phyloP scores from a whole-genome alignment of 2,888 invertebrate species.

The Aphidoletes aphidimyza region DNA sequence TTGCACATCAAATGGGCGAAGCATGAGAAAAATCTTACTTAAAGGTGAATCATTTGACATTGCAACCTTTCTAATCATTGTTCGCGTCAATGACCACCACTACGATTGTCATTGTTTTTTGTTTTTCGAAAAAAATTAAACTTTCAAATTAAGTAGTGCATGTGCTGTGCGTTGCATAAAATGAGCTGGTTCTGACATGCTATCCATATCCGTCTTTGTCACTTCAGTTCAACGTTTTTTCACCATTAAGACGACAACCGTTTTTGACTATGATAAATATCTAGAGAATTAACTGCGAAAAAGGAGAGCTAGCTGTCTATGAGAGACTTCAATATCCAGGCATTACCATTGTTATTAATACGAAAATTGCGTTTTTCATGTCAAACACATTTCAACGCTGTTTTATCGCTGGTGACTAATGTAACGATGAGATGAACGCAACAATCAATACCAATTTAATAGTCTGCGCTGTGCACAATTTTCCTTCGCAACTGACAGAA shows the following conservation, averaged over 20 bases:
- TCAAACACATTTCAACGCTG: constrained; percentile 20
- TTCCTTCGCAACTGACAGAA: not conserved
- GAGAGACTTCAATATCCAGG: not conserved
- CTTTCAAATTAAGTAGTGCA: constrained; percentile 7
- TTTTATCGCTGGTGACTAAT: not conserved
- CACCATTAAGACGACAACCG: not conserved
- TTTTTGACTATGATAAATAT: constrained; percentile 12
- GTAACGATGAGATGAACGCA: not conserved
- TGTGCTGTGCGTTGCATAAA: not conserved
- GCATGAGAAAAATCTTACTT: constrained; percentile 85
- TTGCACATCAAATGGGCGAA: constrained; percentile 83
- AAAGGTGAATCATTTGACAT: constrained; percentile 74
- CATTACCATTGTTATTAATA: constrained; percentile 43
- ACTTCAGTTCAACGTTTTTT: no score
- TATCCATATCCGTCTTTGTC: no score
- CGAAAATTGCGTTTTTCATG: constrained; percentile 25
- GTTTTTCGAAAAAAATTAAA: not conserved
- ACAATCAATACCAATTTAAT: constrained; percentile 21
- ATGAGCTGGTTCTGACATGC: no score
- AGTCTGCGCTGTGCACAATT: constrained; percentile 1
- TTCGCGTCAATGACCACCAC: constrained; percentile 48
- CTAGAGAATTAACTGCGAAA: not conserved
- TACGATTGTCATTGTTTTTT: constrained; percentile 9
- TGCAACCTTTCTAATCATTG: constrained; percentile 51
- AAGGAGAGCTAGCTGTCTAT: not conserved